Evolutionary conservation across 2,113 vertebrate species (phyloP).

Genomic region (Heterochromis multidens): DNA sequence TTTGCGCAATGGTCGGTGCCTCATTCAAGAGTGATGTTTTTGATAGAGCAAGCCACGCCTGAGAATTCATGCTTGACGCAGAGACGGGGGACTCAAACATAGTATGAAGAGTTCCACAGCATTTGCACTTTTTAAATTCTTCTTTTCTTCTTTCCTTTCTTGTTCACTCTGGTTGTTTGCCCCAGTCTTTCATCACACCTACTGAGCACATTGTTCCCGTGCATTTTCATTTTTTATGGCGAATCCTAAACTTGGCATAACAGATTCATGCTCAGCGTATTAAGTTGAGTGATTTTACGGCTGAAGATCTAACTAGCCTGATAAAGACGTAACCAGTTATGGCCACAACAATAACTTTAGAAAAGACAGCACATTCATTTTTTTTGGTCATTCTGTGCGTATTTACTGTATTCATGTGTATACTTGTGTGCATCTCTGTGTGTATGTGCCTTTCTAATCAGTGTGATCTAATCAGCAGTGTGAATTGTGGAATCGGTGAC

Average conservation of each 20-base stretch:
- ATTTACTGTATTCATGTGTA: constrained; percentile 7
- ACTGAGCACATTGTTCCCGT: not conserved
- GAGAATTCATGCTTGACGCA: constrained; percentile 73
- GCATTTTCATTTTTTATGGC: not conserved
- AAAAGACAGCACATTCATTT: not conserved
- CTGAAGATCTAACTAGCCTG: not conserved
- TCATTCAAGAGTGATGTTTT: constrained; percentile 92
- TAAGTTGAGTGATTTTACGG: not conserved
- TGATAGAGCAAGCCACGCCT: constrained; percentile 91
- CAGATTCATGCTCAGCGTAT: not conserved
- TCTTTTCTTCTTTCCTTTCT: constrained; percentile 34
- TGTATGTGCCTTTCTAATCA: constrained; percentile 54
- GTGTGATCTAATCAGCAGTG: constrained; percentile 62
- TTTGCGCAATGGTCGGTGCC: constrained; percentile 95
- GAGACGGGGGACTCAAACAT: constrained; percentile 35
- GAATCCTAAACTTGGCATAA: constrained; percentile 1
- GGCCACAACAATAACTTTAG: not conserved
- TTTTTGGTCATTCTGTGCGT: not conserved
- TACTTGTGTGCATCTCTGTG: not conserved
- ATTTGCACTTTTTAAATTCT: constrained; percentile 77
- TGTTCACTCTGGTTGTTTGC: not conserved
- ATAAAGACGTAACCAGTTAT: not conserved
- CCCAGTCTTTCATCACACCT: not conserved
- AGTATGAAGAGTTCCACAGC: constrained; percentile 64
- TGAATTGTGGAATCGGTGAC: constrained; percentile 59